Evolutionary conservation across 2,888 invertebrate species (phyloP).

Genomic region (Agrotis exclamationis): DNA sequence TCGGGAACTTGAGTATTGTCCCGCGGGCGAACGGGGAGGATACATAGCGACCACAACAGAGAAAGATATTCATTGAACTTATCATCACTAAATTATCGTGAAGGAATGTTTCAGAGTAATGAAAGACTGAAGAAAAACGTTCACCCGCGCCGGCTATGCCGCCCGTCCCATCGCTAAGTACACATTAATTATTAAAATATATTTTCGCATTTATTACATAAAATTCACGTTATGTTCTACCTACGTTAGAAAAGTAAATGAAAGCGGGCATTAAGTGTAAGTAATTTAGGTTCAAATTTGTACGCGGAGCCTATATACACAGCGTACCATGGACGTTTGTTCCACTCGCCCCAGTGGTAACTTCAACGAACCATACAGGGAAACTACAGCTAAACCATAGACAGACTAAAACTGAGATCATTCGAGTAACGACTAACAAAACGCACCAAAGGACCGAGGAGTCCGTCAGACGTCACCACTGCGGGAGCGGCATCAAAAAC

Average conservation of each 20-base stretch:
- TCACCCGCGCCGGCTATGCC: conserved; percentile 90
- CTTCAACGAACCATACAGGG: conserved; percentile 66
- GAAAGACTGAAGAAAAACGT: conserved; percentile 68
- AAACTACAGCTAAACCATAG: conserved; percentile 73
- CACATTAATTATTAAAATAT: conserved; percentile 91
- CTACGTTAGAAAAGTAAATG: conserved; percentile 89
- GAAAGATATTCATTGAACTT: conserved; percentile 55
- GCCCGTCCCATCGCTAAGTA: conserved; percentile 89
- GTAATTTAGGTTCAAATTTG: conserved; percentile 89
- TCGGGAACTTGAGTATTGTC: conserved; percentile 86
- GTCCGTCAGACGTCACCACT: conserved; percentile 76
- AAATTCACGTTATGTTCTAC: conserved; percentile 91
- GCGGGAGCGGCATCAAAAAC: conserved; percentile 84
- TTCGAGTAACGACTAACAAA: conserved; percentile 68
- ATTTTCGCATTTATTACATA: conserved; percentile 91
- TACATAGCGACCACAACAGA: conserved; percentile 52
- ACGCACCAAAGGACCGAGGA: conserved; percentile 62
- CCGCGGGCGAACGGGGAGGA: conserved; percentile 84
- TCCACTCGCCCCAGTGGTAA: conserved; percentile 80
- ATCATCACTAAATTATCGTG: conserved; percentile 51
- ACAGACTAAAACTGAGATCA: conserved; percentile 82
- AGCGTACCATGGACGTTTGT: conserved; percentile 91
- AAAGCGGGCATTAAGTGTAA: conserved; percentile 88
- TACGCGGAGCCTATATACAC: conserved; percentile 91
- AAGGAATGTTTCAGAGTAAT: conserved; percentile 60